Percentiles rank a stretch among this genome's conserved stretches.
These are phyloP conservation scores for Glaucidium brasilianum DNA, from an alignment of 2,113 vertebrate species.

Conservation along the genomic window DNA sequence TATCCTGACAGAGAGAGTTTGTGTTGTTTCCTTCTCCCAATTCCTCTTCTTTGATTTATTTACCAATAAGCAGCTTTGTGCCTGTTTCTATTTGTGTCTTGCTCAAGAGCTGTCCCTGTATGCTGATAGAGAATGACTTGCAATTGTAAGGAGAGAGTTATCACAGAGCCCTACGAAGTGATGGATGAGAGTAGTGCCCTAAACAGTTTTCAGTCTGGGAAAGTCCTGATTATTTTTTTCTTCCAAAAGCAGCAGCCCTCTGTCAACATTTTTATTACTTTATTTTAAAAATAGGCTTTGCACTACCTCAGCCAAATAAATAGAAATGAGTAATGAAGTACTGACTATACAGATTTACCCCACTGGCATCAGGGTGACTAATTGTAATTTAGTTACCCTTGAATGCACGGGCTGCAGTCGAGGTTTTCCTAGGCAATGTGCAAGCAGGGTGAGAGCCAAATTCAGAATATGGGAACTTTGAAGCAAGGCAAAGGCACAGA, in stretches of 20 bases:
- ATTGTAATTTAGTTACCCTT: not conserved
- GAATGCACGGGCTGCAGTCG: accelerated
- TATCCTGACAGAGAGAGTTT: not conserved
- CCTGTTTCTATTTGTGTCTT: conserved; percentile 21
- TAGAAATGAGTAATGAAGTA: not conserved
- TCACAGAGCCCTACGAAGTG: not conserved
- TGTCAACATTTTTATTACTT: conserved; percentile 23
- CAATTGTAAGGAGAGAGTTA: conserved; percentile 35
- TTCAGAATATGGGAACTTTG: not conserved
- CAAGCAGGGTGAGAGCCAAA: not conserved
- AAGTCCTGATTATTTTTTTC: not conserved
- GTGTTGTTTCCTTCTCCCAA: conserved; percentile 29
- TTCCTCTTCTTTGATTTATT: conserved; percentile 53
- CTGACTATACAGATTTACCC: not conserved
- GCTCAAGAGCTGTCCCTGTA: not conserved
- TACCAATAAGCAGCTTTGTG: conserved; percentile 39
- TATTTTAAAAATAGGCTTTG: conserved; percentile 24
- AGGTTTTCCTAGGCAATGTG: not conserved
- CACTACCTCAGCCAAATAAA: not conserved
- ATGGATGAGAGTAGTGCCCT: conserved; percentile 37
- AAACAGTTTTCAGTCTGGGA: conserved; percentile 10
- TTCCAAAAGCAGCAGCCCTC: not conserved
- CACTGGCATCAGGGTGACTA: not conserved
- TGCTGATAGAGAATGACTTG: conserved; percentile 29
- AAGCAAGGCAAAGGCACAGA: not conserved